Evolutionary conservation across 2,888 invertebrate genomes (phyloP).

Genomic region (Plemyria rubiginata): DNA sequence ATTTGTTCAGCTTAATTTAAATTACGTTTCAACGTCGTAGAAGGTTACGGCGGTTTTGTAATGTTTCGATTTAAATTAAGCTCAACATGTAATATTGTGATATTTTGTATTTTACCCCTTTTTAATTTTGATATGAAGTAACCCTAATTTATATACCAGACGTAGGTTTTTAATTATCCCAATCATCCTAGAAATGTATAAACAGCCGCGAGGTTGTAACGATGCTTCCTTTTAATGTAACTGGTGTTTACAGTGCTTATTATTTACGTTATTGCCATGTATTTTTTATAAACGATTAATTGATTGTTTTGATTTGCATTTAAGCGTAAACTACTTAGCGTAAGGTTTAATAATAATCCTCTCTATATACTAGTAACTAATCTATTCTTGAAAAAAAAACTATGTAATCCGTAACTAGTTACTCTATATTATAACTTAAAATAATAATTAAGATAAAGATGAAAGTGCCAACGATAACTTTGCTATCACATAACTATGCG

Average conservation of each 20-base stretch:
- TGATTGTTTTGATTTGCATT: constrained; percentile 72
- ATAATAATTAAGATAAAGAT: constrained; percentile 55
- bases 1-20: constrained; percentile 84
- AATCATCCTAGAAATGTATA: constrained; percentile 55
- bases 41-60: constrained; percentile 56
- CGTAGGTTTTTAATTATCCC: constrained; percentile 46
- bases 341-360: constrained; percentile 64
- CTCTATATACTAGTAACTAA: constrained; percentile 71
- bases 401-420: constrained; percentile 79
- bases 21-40: constrained; percentile 50
- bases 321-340: constrained; percentile 71
- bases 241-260: constrained; percentile 72
- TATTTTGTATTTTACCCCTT: constrained; percentile 82
- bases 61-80: constrained; percentile 78
- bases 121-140: constrained; percentile 69
- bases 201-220: constrained; percentile 58
- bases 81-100: constrained; percentile 85
- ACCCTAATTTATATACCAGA: constrained; percentile 71
- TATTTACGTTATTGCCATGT: constrained; percentile 72
- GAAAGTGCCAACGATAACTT: constrained; percentile 55
- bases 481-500: constrained; percentile 44
- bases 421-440: constrained; percentile 57
- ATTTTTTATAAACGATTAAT: constrained; percentile 45
- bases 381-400: constrained; percentile 70
- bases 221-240: constrained; percentile 78